Evolutionary conservation across 30 jellyfish, hydroid and myxozoan species (phyloP).

Genomic region (Hydractinia symbiolongicarpus): DNA sequence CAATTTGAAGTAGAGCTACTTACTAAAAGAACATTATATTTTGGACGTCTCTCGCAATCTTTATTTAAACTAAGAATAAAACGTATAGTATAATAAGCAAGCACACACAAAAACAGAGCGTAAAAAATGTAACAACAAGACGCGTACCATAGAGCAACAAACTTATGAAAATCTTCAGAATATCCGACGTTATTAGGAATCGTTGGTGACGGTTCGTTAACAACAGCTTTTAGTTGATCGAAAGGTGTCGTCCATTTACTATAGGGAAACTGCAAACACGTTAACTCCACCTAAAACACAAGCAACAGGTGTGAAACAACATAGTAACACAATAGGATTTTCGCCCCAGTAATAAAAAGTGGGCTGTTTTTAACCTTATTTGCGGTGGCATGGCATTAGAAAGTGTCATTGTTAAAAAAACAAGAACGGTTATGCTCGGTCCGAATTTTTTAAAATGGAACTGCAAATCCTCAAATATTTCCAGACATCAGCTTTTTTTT

Average conservation of each 20-base stretch:
- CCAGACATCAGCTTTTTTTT: no score
- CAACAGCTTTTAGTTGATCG: slow-evolving; percentile 93
- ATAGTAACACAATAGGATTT: background rate
- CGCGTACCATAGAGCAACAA: slow-evolving; percentile 70
- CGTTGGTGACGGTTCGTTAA: slow-evolving; percentile 76
- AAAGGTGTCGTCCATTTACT: slow-evolving; percentile 84
- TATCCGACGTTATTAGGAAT: slow-evolving; percentile 40
- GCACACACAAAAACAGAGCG: no score
- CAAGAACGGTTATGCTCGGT: no score
- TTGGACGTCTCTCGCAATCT: slow-evolving; percentile 68
- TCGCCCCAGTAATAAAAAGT: background rate
- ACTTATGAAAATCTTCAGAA: slow-evolving; percentile 45
- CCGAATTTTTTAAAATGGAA: no score
- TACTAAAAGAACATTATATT: slow-evolving; percentile 71
- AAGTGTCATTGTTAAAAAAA: no score
- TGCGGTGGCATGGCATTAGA: no score
- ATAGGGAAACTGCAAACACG: slow-evolving; percentile 84
- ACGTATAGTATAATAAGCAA: no score
- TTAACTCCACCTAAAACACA: slow-evolving; percentile 66
- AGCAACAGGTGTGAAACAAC: background rate
- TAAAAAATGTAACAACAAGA: no score
- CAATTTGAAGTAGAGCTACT: background rate
- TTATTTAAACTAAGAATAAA: slow-evolving; percentile 58
- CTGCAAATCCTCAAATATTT: no score
- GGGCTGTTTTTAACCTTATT: background rate